phyloP scores from a whole-genome alignment of 1,140 invertebrate genomes.

The Philopotamus ludificatus region DNA sequence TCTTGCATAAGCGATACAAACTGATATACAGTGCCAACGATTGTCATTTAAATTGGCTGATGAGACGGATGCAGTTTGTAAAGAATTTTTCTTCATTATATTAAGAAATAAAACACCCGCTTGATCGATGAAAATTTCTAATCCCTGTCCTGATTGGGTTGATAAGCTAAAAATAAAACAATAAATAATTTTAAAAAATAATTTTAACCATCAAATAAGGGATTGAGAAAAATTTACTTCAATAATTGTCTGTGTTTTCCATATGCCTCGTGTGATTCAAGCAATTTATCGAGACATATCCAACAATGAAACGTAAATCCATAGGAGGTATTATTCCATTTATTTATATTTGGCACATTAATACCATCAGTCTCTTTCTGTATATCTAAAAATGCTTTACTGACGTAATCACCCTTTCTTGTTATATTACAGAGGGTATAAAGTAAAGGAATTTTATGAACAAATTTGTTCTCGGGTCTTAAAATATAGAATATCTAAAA shows the following conservation, averaged over 20 bases:
- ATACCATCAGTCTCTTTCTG: conserved; percentile 57
- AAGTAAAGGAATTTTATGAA: conserved; percentile 34
- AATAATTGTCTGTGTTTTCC: conserved; percentile 52
- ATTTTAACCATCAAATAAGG: no score
- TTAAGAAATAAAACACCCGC: conserved; percentile 59
- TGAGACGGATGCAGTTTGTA: conserved; percentile 55
- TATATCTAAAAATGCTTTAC: conserved; percentile 54
- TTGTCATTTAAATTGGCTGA: conserved; percentile 57
- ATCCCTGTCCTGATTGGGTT: conserved; percentile 57
- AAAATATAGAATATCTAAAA: conserved; percentile 39
- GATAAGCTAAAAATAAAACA: conserved; percentile 51
- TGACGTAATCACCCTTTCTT: conserved; percentile 43
- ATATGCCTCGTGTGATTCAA: conserved; percentile 38
- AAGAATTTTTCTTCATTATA: conserved; percentile 61
- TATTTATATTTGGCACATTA: conserved; percentile 53
- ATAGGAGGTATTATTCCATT: conserved; percentile 60
- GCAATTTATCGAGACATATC: conserved; percentile 54
- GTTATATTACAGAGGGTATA: conserved; percentile 40
- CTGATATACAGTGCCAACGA: conserved; percentile 62
- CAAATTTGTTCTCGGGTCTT: conserved; percentile 36
- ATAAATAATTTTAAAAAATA: not conserved
- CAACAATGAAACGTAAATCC: conserved; percentile 64
- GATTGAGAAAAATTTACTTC: conserved; percentile 45
- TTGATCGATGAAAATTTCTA: conserved; percentile 62
- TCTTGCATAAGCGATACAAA: conserved; percentile 59